Evolutionary conservation across 2,113 vertebrate species (phyloP).

Genomic region (Tetrax tetrax): DNA sequence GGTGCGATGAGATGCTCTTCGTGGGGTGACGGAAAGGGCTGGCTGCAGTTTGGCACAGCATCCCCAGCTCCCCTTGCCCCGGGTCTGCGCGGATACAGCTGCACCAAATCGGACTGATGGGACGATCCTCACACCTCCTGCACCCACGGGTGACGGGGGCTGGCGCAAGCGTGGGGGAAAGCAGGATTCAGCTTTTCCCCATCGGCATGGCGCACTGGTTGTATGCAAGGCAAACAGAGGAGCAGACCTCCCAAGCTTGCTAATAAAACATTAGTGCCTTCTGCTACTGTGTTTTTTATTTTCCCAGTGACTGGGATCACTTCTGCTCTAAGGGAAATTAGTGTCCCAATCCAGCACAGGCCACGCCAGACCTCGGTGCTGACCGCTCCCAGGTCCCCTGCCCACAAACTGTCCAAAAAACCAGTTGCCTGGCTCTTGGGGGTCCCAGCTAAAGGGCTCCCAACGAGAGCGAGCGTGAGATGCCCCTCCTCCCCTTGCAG

Average conservation of each 20-base stretch:
- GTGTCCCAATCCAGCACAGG: background rate
- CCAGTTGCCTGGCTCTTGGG: rapidly evolving
- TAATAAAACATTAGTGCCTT: background rate
- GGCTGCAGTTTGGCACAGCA: background rate
- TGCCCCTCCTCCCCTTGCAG: background rate
- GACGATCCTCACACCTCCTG: background rate
- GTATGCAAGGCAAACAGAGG: background rate
- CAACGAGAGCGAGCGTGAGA: rapidly evolving
- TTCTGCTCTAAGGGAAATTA: background rate
- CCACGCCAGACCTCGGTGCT: background rate
- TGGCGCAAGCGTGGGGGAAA: background rate
- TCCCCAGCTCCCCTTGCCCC: rapidly evolving
- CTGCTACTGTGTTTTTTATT: background rate
- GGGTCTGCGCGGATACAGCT: rapidly evolving
- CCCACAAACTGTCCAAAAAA: background rate
- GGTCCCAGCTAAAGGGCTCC: background rate
- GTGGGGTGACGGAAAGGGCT: rapidly evolving
- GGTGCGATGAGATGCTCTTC: rapidly evolving
- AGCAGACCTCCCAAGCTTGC: background rate
- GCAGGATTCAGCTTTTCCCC: background rate
- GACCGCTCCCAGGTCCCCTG: background rate
- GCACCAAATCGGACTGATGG: rapidly evolving
- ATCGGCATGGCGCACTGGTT: rapidly evolving
- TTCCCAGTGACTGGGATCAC: background rate
- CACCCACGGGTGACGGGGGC: rapidly evolving